phyloP scores from a whole-genome alignment of 2,888 invertebrate species.

The Andrena flavipes region DNA sequence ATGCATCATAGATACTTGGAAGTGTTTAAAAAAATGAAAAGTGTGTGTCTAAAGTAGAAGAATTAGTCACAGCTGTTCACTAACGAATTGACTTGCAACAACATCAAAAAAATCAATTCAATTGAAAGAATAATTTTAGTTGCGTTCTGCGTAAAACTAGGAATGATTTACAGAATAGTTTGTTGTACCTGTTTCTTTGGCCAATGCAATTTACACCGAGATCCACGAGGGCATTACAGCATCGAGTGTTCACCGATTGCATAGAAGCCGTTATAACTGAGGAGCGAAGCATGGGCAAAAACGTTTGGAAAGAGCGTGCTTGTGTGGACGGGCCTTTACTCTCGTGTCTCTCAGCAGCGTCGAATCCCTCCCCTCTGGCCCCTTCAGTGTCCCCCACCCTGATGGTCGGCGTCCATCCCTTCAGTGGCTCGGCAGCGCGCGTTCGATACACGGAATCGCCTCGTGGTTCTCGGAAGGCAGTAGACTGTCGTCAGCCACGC shows the following conservation, averaged over 20 bases:
- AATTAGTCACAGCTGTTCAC: no score
- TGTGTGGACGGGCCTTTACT: constrained; percentile 42
- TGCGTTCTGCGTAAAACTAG: no score
- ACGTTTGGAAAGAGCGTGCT: neutral
- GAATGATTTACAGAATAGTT: no score
- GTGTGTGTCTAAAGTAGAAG: no score
- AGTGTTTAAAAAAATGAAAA: no score
- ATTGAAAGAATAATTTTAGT: no score
- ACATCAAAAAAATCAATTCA: no score
- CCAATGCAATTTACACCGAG: no score
- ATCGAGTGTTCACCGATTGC: neutral
- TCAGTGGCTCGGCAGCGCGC: constrained; percentile 74
- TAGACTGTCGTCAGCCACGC: constrained; percentile 84
- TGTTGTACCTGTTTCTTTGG: no score
- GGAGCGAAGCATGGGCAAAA: neutral
- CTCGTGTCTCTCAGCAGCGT: constrained; percentile 39
- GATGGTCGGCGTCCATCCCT: constrained; percentile 63
- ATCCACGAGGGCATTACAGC: neutral
- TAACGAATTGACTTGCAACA: no score
- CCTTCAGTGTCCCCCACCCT: constrained; percentile 37
- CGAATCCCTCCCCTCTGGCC: constrained; percentile 37
- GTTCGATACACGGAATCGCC: constrained; percentile 84
- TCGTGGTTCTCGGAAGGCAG: constrained; percentile 84
- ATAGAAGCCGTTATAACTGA: constrained; percentile 32
- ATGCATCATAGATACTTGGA: no score